Evolutionary conservation across 1,140 invertebrate genomes (phyloP).

Genomic region (Lepidurus couesii): DNA sequence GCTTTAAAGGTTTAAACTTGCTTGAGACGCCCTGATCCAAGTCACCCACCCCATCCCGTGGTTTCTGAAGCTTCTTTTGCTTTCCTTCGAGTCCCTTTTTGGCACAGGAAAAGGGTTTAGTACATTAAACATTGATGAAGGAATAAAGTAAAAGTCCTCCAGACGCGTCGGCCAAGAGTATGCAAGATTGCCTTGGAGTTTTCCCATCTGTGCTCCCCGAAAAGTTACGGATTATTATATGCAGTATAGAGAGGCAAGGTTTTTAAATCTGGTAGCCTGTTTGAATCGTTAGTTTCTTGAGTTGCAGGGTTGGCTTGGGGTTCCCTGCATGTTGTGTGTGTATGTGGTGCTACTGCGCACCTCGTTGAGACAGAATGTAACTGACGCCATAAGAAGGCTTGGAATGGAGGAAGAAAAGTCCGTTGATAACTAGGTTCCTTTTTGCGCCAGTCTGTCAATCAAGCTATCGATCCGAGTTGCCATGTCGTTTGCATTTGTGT

Average conservation of each 20-base stretch:
- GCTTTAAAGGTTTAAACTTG: no score
- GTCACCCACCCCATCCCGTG: not conserved
- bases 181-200: not conserved
- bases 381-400: not conserved
- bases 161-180: constrained; percentile 1
- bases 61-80: not conserved
- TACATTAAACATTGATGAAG: constrained; percentile 14
- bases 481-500: not conserved
- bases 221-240: not conserved
- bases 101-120: not conserved
- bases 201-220: not conserved
- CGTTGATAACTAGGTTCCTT: constrained; percentile 21
- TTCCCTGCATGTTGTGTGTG: not conserved
- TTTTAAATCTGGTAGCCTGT: not conserved
- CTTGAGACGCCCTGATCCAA: not conserved
- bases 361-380: not conserved
- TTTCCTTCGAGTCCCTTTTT: not conserved
- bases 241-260: not conserved
- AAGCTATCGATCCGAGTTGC: constrained; percentile 10
- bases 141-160: not conserved
- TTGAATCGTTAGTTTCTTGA: not conserved
- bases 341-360: not conserved
- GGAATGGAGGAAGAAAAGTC: constrained; percentile 10
- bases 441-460: constrained; percentile 13
- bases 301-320: not conserved